These are phyloP conservation scores for Variabilichromis moorii DNA, from an alignment of 2,113 vertebrate species.

Conservation along the genomic window DNA sequence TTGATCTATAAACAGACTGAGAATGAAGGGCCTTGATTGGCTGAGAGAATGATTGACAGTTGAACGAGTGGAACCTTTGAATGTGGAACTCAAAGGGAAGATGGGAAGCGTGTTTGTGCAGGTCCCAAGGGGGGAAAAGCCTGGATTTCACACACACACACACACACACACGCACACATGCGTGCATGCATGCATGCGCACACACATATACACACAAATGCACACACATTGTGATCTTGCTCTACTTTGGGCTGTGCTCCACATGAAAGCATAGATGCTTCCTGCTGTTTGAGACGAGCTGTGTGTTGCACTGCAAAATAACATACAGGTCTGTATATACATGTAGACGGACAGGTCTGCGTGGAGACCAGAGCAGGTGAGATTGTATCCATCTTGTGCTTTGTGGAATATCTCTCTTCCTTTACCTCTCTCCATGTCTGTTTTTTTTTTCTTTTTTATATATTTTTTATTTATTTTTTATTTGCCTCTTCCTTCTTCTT, in stretches of 20 bases:
- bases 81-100: conserved; percentile 73
- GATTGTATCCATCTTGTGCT: conserved; percentile 38
- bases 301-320: conserved; percentile 55
- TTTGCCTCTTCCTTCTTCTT: not conserved
- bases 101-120: conserved; percentile 71
- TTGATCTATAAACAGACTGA: conserved; percentile 75
- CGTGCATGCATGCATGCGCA: not conserved
- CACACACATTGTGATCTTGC: conserved; percentile 59
- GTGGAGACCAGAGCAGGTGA: conserved; percentile 51
- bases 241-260: conserved; percentile 72
- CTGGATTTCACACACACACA: conserved; percentile 55
- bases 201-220: conserved; percentile 7
- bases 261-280: conserved; percentile 66
- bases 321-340: conserved; percentile 46
- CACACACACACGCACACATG: not conserved
- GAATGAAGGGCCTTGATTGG: conserved; percentile 66
- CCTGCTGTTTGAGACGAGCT: conserved; percentile 63
- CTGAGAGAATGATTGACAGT: conserved; percentile 69
- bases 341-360: conserved; percentile 61
- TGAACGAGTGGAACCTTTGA: conserved; percentile 73
- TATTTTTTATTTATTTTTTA: not conserved
- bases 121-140: conserved; percentile 70
- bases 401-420: conserved; percentile 11
- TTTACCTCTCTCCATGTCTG: not conserved
- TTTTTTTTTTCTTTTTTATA: not conserved